Evolutionary conservation across 2,797 vertebrate genomes (phyloP), one percentile per base, ranked within the genome.

Genomic region (Allobates femoralis): DNA sequence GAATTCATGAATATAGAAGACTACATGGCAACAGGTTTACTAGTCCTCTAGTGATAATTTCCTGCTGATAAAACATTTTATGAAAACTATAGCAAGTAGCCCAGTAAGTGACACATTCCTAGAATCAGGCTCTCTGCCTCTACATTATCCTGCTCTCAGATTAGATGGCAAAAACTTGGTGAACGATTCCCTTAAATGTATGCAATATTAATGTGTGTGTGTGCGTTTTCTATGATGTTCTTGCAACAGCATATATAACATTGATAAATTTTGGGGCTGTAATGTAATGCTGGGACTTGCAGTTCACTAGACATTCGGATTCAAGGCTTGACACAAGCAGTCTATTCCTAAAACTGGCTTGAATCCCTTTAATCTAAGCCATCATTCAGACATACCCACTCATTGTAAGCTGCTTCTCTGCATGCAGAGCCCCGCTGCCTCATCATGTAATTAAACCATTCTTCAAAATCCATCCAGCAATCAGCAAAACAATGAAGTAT

Each of bases 241-340:
- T 78, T 58, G 32, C 30, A 37, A 60, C 12, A 78, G 30, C 30
- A n/a, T 56, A 46, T 32, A 56, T 78, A 32, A 78, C 75, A 78
- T 78, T 58, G 71, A 19, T 34, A 26, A 30, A 28, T 26, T 30
- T 16, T 5, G 62, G n/a, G 21, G 32, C 77, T 79, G 56, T n/a
- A 26, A n/a, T 56, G 55, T 14, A n/a, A 60, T 62, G 32, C 32
- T 79, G 55, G 56, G 77, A 79, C 77, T 60, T 79, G 77, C n/a
- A 62, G 77, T 41, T 79, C 21, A 79, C 60, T 10, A 23, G 76
- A 10, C 76, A 78, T 6, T 2, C 1, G n/a, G 75, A 32, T 0
- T 19, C 50, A 75, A 41, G 21, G 21, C 67, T 71, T 32, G 19
- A 55, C n/a, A 30, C 26, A 21, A 78, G 53, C 50, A 21, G 53